These are phyloP conservation scores for Lasioglossum figueresi DNA, from an alignment of 2,888 invertebrate genomes.

Conservation along the genomic window DNA sequence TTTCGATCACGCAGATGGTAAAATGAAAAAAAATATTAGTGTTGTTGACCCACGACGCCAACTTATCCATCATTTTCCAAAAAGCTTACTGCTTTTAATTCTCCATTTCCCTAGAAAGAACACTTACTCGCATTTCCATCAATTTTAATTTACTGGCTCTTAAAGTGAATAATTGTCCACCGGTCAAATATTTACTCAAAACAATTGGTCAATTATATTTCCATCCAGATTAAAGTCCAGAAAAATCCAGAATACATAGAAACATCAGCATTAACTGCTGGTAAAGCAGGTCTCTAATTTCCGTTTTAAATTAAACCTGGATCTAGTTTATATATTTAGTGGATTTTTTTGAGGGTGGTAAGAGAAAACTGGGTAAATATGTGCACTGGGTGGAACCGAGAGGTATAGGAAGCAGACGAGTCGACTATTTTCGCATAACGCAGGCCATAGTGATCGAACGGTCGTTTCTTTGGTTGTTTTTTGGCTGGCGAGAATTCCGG, in stretches of 20 bases:
- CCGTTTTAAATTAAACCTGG: not conserved
- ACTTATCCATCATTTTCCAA: not conserved
- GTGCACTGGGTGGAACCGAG: constrained; percentile 1
- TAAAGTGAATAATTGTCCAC: not conserved
- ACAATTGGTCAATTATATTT: not conserved
- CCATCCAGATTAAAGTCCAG: not conserved
- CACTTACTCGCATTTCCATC: not conserved
- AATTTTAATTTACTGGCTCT: not conserved
- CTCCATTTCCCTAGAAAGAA: not conserved
- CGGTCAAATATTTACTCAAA: not conserved
- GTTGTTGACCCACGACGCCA: constrained; percentile 27
- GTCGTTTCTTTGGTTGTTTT: constrained; percentile 24
- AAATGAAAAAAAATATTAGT: constrained; percentile 20
- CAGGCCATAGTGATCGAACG: constrained; percentile 46
- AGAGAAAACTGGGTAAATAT: not conserved
- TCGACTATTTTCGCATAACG: constrained; percentile 31
- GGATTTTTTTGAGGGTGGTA: not conserved
- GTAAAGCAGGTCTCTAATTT: not conserved
- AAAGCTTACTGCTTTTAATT: not conserved
- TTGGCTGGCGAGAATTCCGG: constrained; percentile 31
- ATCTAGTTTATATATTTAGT: not conserved
- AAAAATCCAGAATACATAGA: not conserved
- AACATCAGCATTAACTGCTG: not conserved
- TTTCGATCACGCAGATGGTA: constrained; percentile 18
- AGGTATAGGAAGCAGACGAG: constrained; percentile 27